Evolutionary conservation across 1,140 invertebrate species (phyloP), one percentile per base, ranked within the genome.

Genomic region (Lordiphosa mommai): DNA sequence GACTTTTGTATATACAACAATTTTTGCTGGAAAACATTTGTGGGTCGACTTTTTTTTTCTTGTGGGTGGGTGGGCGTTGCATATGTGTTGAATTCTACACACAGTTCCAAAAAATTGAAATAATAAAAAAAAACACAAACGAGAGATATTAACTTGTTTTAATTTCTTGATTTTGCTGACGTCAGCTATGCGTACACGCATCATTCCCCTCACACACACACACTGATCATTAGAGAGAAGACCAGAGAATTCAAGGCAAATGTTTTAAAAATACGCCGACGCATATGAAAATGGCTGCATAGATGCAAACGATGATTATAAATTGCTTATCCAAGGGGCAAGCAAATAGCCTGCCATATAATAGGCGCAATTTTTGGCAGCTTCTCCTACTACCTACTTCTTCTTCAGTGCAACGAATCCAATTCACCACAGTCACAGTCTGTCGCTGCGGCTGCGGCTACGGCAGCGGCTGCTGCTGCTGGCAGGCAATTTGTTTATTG

Each of bases 401-500:
- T 10, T 10, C 14, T 16, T 23, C 20, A 32, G 7, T 33, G 12
- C 43, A 12, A 34, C 60, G 10, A 80, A 80, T 80, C 23, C 46
- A 80, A 80, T 74, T 80, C 74, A 80, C 74, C 76, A 80, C 76
- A 79, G 72, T 56, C 61, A 53, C 16, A 10, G 29, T 47, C 29
- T 16, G 10, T 17, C 14, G n/a, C 23, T 16, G 29, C 3, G 16
- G 30, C 17, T 13, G 36, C 13, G 4, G 9, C 23, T 40, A 9
- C 12, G 40, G 20, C 40, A 13, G 37, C 12, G 40, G 20, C 40
- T 27, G 37, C 32, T 37, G 41, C 16, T 17, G 16, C 1, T 60
- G 67, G 55, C 73, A 77, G 57, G 37, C 76, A 82, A 80, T 80
- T 80, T 82, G 76, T 80, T 80, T 80, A 80, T 80, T 80, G 76